Percentiles rank a stretch among this genome's conserved stretches.
These are phyloP conservation scores for Cryptosula pallasiana DNA, from an alignment of 2,888 invertebrate species.

Conservation along the genomic window DNA sequence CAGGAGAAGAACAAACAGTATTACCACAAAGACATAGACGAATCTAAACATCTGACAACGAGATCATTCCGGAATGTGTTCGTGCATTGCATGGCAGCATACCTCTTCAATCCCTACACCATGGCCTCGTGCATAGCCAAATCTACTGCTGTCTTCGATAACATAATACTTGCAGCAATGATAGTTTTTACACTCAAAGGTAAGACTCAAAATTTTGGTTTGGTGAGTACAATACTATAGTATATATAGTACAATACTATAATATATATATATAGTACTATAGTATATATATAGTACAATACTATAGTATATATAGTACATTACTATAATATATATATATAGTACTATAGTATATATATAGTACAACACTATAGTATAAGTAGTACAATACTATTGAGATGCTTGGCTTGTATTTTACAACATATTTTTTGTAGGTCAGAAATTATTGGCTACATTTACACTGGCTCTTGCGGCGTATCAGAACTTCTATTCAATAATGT, in stretches of 20 bases:
- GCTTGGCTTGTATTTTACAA: background rate
- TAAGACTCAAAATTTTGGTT: too few relatives aligned
- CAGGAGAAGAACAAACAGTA: conserved; percentile 41
- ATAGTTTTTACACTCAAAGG: conserved; percentile 67
- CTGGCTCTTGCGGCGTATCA: conserved; percentile 76
- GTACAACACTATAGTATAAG: too few relatives aligned
- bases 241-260: too few relatives aligned
- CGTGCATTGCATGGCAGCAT: conserved; percentile 48
- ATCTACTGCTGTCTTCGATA: conserved; percentile 84
- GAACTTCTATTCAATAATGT: conserved; percentile 67
- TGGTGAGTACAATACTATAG: too few relatives aligned
- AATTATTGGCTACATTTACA: conserved; percentile 62
- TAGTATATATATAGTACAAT: too few relatives aligned
- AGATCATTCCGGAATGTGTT: conserved; percentile 5
- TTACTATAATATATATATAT: too few relatives aligned
- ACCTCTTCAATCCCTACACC: conserved; percentile 82
- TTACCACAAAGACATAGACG: background rate
- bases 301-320: too few relatives aligned
- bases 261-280: too few relatives aligned
- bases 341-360: too few relatives aligned
- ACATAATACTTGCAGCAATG: conserved; percentile 70
- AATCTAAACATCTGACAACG: background rate
- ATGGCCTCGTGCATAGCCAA: conserved; percentile 79
- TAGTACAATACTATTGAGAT: too few relatives aligned
- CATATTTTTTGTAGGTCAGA: conserved; percentile 53